Evolutionary conservation across 1,140 invertebrate genomes (phyloP).

Genomic region (Ceratosolen solmsi): DNA sequence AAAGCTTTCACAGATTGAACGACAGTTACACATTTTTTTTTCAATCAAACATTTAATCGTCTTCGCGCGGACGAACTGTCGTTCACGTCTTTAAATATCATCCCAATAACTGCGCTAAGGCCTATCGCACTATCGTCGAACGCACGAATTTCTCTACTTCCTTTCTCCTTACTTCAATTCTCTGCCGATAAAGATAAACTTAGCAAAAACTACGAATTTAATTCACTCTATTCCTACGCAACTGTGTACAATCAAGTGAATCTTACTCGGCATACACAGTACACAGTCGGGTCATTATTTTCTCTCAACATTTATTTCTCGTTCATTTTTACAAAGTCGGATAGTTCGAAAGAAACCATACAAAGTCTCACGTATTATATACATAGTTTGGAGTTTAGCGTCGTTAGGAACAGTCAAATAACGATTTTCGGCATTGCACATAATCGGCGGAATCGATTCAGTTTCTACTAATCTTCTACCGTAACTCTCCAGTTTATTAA

Average conservation of each 20-base stretch:
- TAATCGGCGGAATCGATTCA: background rate
- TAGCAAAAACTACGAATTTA: slow-evolving; percentile 8
- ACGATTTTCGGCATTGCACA: slow-evolving; percentile 40
- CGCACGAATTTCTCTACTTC: background rate
- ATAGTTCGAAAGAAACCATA: background rate
- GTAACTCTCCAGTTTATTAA: background rate
- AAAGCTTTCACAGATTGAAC: slow-evolving; percentile 11
- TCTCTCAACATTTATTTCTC: background rate
- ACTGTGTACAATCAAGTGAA: slow-evolving; percentile 37
- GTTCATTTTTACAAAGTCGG: slow-evolving; percentile 20
- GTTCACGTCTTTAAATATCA: background rate
- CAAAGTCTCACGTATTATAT: slow-evolving; percentile 1
- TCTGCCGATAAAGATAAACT: slow-evolving; percentile 32
- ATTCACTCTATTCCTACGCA: slow-evolving; percentile 16
- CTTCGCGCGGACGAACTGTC: background rate
- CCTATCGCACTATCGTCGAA: background rate
- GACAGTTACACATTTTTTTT: background rate
- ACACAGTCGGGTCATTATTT: no score
- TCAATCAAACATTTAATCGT: background rate
- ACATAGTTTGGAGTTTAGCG: slow-evolving; percentile 32
- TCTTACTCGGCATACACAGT: slow-evolving; percentile 14
- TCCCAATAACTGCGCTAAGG: background rate
- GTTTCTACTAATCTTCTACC: background rate
- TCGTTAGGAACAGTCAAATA: slow-evolving; percentile 11
- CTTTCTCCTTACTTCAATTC: background rate